Evolutionary conservation across 2,888 invertebrate species (phyloP), one percentile per base, ranked within the genome.

Genomic region (Bombylius major): DNA sequence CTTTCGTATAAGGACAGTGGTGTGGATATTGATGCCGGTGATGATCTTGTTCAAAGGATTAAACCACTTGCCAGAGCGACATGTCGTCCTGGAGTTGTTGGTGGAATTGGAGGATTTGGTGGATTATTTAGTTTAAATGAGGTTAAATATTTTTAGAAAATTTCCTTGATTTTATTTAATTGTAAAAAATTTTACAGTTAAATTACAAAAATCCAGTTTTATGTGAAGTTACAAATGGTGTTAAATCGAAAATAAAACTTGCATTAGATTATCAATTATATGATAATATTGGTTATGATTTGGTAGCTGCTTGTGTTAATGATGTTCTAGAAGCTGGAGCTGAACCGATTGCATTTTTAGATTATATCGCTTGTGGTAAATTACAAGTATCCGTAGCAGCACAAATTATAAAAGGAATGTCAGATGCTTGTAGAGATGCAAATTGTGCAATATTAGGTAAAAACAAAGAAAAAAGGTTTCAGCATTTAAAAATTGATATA

Each of bases 291-390:
- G 98, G 98, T 1, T 87, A 91, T 64, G 99, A 99, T 74, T 78
- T 99, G 42, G 95, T 99, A 4, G 98, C 97, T 5, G 96, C 97
- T 94, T 96, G 96, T 69, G 96, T 92, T 50, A 99, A 99, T 76
- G 96, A 98, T 72, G 84, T 98, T 53, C 76, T 99, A 51, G 94
- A 94, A 62, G 89, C 94, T 59, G 97, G 96, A 49, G 98, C 96
- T 0, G 92, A 94, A 66, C 96, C 98, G 0, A 79, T 99, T 62
- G 96, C 92, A 64, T 98, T 99, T 76, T 77, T 99, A 23, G 98
- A 99, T 78, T 98, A 98, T 72, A 94, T 93, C 74, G 95, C 97
- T 32, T 92, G 92, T 68, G 94, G 96, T 0, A 78, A 83, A 54
- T 77, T 99, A 58, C 82, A 92, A 65, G 84, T 92, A 1, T 78